Base-by-base conservation (phyloP, 2,888 invertebrate genomes). In the Synergus gifuensis region DNA sequence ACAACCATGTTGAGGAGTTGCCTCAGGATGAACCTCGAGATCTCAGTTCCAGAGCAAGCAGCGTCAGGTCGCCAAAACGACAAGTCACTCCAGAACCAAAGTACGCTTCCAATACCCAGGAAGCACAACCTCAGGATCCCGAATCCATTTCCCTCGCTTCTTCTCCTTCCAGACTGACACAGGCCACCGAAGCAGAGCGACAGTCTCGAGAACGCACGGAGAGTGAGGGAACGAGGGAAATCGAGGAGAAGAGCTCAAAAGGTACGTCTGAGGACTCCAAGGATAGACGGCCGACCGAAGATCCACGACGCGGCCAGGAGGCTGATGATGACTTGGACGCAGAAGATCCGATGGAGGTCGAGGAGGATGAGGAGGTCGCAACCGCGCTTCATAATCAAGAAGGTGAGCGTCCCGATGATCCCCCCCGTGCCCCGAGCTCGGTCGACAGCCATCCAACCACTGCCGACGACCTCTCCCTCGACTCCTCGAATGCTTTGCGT, bases 401-500 rank as follows among this genome's bases (percentile, higher is more conserved):
- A 88, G 89, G 89, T 88, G 89, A 89, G 89, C 89, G 87, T 87
- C 87, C 88, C 85, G 89, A 88, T 89, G 86, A 86, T 87, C 87
- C 90, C 88, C 87, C 90, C 90, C 88, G 90, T 89, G 87, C 93
- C 93, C 93, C 93, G 84, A 94, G 94, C 92, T 94, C 94, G 83
- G 92, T 93, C 84, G 94, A 93, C 89, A 94, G 94, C 89, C 93
- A 93, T 88, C 93, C 93, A 91, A 94, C 93, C 86, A 90, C 90
- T 90, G 91, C 89, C 89, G 91, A 92, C 89, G 94, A 94, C 87
- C 94, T 94, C 90, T 94, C 94, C 83, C 93, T 93, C 91, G 91
- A 92, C 90, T 91, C 92, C 89, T 87, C 91, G 87, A 96, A 96
- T 91, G 95, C 96, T 76, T 93, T 97, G 84, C 94, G 96, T 88